Evolutionary conservation across 2,797 vertebrate genomes (phyloP), one percentile per base, ranked within the genome.

Genomic region (Antrozous pallidus): DNA sequence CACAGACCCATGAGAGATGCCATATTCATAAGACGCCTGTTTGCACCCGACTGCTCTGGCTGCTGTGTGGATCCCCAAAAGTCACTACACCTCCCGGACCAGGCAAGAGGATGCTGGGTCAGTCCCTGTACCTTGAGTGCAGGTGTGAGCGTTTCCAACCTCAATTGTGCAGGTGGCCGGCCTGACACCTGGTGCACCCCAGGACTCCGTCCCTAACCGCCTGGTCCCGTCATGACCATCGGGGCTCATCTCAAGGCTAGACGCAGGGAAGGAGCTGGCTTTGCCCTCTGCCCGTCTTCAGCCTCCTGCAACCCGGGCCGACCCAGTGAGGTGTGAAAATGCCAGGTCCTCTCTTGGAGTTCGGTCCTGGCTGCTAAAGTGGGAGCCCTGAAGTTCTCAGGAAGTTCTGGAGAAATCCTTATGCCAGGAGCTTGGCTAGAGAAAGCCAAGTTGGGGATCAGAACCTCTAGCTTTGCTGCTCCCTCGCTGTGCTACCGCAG

Each of bases 111-210:
- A 65, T 1, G 26, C 2, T 1, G 20, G 61, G 11, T 36, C 74
- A 51, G 47, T 61, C 74, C 38, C 70, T 38, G 38, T 0, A 26
- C 49, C 49, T 17, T 7, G 9, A 58, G 56, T 36, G 13, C 28
- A 33, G 56, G 33, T 12, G 13, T n/a, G 38, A 56, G 45, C 7
- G 0, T 16, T n/a, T 45, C 78, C 0, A 1, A 54, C 69, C 69
- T 28, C 0, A 0, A 2, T 7, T 0, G 3, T 3, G 1, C 17
- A 20, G 80, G 77, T 28, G 31, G 36, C 17, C 8, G 0, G 56
- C 85, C 56, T 14, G 10, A 28, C 70, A 54, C 36, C 70, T 33
- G 22, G 8, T 33, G 47, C 13, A 51, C 6, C 65, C 69, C 47
- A 1, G 11, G 14, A 13, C 69, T 70, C 47, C 10, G 6, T 6